Evolutionary conservation across 2,113 vertebrate species (phyloP), one percentile per base, ranked within the genome.

Genomic region (Heliornis fulica): DNA sequence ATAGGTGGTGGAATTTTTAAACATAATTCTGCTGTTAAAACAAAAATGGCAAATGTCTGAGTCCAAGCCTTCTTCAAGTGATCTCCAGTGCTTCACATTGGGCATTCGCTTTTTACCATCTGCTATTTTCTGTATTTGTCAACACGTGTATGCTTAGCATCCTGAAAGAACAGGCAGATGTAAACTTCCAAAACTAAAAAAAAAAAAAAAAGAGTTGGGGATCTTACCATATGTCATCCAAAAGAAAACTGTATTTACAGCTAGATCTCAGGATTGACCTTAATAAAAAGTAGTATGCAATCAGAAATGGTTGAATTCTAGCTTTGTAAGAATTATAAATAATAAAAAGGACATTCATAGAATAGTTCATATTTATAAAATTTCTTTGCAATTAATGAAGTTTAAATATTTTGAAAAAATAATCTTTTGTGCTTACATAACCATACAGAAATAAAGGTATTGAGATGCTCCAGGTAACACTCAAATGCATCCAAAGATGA

Each of bases 101-200:
- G 95, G 64, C 90, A 61, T 95, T 96, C 95, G 63, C 66, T 83
- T 95, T 96, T 80, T 94, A 91, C 90, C 93, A 94, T 96, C 93
- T 96, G 87, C 54, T 96, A 15, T 96, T 83, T 94, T 85, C 70
- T 91, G 28, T 87, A 8, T 97, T 96, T 93, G 87, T 95, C 81
- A 87, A 86, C 87, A 90, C 87, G 5, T 63, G 65, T 57, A 38
- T 51, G 31, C 57, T 80, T 25, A 88, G 66, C 59, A 80, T 96
- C 82, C 57, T 88, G 84, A 91, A 80, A 31, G 66, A 96, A 63
- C 53, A 80, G 71, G 79, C 91, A 90, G 78, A 91, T 86, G 59
- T 54, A 94, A 63, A 83, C 65, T 96, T 96, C 71, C 54, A 91
- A 80, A 84, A 78, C 82, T 88, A 45, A 78, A 59, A 46, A 91